Percentiles rank a stretch among this genome's conserved stretches.
These are phyloP conservation scores for Ophion ventricosus DNA, from an alignment of 2,888 invertebrate genomes.

Conservation along the genomic window DNA sequence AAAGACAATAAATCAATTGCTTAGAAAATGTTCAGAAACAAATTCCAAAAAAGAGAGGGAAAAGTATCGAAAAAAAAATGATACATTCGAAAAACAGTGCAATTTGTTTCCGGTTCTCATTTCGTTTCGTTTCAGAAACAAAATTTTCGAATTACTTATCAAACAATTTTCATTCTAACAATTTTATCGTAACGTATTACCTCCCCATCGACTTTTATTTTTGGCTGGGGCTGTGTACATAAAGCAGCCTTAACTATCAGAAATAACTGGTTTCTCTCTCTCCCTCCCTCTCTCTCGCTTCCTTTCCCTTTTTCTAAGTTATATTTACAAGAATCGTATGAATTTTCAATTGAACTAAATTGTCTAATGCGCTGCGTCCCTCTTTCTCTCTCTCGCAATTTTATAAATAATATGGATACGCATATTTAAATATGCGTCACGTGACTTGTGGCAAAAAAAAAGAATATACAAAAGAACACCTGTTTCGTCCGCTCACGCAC, in stretches of 20 bases:
- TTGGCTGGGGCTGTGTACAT: background rate
- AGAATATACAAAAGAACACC: background rate
- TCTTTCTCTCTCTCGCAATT: constrained; percentile 5
- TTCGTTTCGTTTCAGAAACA: background rate
- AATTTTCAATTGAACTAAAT: constrained; percentile 22
- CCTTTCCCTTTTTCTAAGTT: constrained; percentile 1
- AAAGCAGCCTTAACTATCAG: background rate
- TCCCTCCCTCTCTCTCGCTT: background rate
- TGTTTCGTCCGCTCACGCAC: background rate
- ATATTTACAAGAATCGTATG: constrained; percentile 56
- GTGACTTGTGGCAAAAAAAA: constrained; percentile 5
- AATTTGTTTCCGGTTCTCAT: background rate
- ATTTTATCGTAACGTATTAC: background rate
- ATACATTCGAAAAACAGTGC: background rate
- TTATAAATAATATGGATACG: constrained; percentile 51
- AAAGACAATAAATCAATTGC: background rate
- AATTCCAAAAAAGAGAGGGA: background rate
- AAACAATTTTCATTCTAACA: background rate
- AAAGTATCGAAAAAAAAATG: background rate
- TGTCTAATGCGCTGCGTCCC: background rate
- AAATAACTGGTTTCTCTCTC: background rate
- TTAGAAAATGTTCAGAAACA: background rate
- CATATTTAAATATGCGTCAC: constrained; percentile 21
- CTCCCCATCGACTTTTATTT: background rate
- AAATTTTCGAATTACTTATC: background rate